A percentile compares a stretch with the other conserved stretches of the same genome.
Conservation (phyloP, 2,113 vertebrate species). For the Mandrillus leucophaeus region DNA sequence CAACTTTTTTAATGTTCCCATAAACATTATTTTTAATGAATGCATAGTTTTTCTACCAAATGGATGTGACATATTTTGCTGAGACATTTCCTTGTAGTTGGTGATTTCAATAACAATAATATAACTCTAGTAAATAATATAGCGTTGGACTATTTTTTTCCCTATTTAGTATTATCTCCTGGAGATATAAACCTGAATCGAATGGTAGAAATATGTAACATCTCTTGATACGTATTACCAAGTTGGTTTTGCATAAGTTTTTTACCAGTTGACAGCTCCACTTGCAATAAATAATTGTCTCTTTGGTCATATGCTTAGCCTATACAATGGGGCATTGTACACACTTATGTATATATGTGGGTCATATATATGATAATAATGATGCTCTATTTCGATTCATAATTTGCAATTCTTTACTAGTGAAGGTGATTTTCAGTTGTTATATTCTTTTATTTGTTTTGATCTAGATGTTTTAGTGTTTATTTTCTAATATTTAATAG, state of each 20-base stretch:
- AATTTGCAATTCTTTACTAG: neutral
- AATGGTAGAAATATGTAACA: neutral
- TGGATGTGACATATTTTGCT: neutral
- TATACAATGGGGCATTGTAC: neutral
- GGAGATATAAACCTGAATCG: neutral
- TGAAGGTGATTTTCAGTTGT: neutral
- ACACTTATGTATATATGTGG: neutral
- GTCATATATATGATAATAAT: neutral
- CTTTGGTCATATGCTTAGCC: neutral
- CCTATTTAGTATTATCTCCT: neutral
- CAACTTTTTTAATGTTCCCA: slow-evolving; percentile 28
- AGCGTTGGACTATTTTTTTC: neutral
- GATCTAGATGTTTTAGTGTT: neutral
- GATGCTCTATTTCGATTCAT: neutral
- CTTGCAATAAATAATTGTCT: neutral
- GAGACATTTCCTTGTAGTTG: neutral
- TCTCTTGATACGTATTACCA: neutral
- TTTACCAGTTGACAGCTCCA: neutral
- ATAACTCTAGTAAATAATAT: neutral
- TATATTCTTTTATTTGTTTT: neutral
- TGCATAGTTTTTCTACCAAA: slow-evolving; percentile 18
- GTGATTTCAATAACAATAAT: neutral
- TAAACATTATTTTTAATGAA: slow-evolving; percentile 44
- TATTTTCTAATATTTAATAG: neutral
- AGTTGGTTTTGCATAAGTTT: neutral